Conservation (phyloP, 2,797 vertebrate genomes). For the Paratrypauchen microcephalus region DNA sequence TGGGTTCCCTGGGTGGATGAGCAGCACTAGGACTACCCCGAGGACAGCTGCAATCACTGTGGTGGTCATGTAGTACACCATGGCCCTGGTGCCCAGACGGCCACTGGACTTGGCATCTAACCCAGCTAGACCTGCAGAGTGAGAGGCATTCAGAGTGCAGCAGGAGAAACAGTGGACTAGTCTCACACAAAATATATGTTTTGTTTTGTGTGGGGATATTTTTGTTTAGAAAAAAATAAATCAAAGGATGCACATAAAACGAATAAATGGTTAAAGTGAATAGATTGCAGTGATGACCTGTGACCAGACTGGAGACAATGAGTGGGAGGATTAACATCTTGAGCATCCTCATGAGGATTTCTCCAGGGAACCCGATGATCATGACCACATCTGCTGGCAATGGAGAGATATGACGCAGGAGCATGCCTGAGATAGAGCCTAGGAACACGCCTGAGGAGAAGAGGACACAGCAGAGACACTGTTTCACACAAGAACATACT, state of each 20-base stretch:
- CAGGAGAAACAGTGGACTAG: background rate
- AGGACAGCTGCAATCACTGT: constrained; percentile 94
- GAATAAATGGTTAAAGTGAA: background rate
- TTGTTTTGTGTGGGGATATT: no score
- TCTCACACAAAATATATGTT: background rate
- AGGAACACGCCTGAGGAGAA: constrained; percentile 86
- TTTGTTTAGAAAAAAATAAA: no score
- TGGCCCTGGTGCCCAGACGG: constrained; percentile 94
- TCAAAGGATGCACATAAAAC: background rate
- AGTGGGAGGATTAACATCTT: constrained; percentile 99
- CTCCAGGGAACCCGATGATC: constrained; percentile 95
- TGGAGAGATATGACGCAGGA: constrained; percentile 89
- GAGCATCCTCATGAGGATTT: constrained; percentile 98
- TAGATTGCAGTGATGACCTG: constrained; percentile 79
- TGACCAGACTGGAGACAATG: constrained; percentile 98
- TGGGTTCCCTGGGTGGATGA: constrained; percentile 95
- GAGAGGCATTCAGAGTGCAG: background rate
- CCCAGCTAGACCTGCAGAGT: constrained; percentile 86
- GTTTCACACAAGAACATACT: background rate
- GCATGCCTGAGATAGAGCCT: constrained; percentile 86
- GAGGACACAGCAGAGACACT: background rate
- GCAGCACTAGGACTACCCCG: constrained; percentile 94
- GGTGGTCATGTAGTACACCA: constrained; percentile 97
- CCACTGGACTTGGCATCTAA: constrained; percentile 97
- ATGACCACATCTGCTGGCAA: constrained; percentile 91